These are phyloP conservation scores for Patella ulyssiponensis DNA, from an alignment of 2,888 invertebrate species.

Conservation along the genomic window DNA sequence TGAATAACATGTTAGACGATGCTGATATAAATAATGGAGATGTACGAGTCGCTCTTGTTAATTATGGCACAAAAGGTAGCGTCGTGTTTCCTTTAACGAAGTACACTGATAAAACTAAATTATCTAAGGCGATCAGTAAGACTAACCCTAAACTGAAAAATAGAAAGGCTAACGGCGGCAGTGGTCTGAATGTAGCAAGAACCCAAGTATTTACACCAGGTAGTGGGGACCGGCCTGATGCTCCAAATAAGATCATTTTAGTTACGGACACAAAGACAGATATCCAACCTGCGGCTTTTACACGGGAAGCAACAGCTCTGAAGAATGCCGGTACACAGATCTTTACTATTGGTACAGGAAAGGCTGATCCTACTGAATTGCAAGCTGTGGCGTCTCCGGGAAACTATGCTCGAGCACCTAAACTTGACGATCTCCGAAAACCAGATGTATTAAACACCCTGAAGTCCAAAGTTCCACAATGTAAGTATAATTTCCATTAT, in stretches of 20 bases:
- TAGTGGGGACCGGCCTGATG: conserved; percentile 34
- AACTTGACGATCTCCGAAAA: conserved; percentile 32
- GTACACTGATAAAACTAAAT: not conserved
- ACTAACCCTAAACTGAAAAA: not conserved
- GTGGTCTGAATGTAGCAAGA: conserved; percentile 46
- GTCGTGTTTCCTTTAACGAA: not conserved
- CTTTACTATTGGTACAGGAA: conserved; percentile 39
- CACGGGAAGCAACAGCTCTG: conserved; percentile 28
- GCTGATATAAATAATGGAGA: conserved; percentile 51
- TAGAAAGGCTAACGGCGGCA: conserved; percentile 41
- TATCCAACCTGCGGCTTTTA: conserved; percentile 23
- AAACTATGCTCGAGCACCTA: conserved; percentile 36
- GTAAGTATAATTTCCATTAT: conserved; percentile 30
- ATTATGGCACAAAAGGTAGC: conserved; percentile 30
- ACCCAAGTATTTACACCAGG: conserved; percentile 1
- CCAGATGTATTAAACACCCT: conserved; percentile 17
- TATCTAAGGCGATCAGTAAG: not conserved
- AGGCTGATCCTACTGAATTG: conserved; percentile 39
- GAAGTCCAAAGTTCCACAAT: conserved; percentile 28
- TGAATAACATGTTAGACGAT: conserved; percentile 40
- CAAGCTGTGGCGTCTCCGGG: conserved; percentile 38
- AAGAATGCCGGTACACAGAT: conserved; percentile 34
- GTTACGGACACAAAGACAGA: conserved; percentile 43
- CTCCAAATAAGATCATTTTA: conserved; percentile 40
- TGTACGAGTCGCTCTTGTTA: conserved; percentile 50